These are phyloP conservation scores for Drosophila kanapiae DNA, from an alignment of 1,140 invertebrate genomes.

Conservation along the genomic window DNA sequence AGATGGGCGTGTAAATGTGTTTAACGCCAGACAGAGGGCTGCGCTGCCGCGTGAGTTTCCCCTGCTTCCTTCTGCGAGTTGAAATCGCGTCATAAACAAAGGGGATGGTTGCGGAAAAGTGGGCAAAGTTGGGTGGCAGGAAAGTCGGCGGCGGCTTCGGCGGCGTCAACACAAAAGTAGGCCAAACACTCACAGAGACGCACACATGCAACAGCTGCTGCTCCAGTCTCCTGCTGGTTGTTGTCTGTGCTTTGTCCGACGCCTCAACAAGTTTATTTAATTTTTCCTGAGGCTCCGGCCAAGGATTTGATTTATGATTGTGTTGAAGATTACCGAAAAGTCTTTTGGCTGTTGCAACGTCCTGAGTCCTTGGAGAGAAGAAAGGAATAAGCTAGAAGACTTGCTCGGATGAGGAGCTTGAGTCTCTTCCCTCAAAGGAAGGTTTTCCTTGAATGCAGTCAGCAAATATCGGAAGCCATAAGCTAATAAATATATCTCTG, in stretches of 20 bases:
- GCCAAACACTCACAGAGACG: slow-evolving; percentile 64
- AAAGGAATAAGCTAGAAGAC: slow-evolving; percentile 31
- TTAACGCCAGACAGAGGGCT: slow-evolving; percentile 37
- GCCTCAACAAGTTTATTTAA: slow-evolving; percentile 52
- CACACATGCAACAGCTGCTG: slow-evolving; percentile 6
- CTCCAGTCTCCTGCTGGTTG: not conserved
- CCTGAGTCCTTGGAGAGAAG: slow-evolving; percentile 20
- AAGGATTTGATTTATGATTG: slow-evolving; percentile 49
- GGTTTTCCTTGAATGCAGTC: not conserved
- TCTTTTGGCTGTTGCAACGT: slow-evolving; percentile 25
- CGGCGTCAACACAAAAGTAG: slow-evolving; percentile 59
- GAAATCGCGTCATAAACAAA: slow-evolving; percentile 46
- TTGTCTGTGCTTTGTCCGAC: slow-evolving; percentile 37
- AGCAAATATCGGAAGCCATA: not conserved
- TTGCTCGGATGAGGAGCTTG: not conserved
- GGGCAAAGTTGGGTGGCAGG: slow-evolving; percentile 14
- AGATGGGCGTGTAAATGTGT: slow-evolving; percentile 68
- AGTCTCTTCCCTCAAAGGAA: not conserved
- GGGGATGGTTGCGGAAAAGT: not conserved
- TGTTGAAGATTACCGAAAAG: slow-evolving; percentile 38
- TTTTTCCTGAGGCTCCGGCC: slow-evolving; percentile 37
- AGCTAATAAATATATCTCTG: not conserved
- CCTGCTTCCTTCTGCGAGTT: not conserved
- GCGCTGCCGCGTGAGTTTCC: slow-evolving; percentile 40
- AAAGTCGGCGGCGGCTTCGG: slow-evolving; percentile 29